Base-by-base conservation (phyloP, 2,888 invertebrate species). In the Xanthorhoe designata region DNA sequence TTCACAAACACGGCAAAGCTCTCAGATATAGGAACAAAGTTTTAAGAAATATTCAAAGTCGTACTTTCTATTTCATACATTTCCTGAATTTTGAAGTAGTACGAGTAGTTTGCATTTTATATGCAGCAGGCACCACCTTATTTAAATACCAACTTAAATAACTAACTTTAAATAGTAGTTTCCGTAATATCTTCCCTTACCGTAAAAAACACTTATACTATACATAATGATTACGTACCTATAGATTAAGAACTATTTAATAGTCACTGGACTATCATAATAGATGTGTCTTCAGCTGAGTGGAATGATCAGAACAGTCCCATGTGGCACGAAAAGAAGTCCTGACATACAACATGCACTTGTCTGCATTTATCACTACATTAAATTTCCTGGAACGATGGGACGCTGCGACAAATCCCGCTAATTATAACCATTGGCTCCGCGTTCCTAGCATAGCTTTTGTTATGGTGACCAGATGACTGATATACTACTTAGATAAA, bases 361-460 rank as follows among this genome's bases (percentile, higher is more conserved):
- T 61, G 63, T 53, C 52, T 6, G n/a, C n/a, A 52, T 49, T 55
- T 64, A 61, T 59, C 65, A 59, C 49, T 56, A 47, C 52, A 42
- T 57, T 53, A 50, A 56, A 54, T 77, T 85, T 84, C 81, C 80
- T 78, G 83, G 82, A 85, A 85, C 78, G 67, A 75, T 61, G 45
- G 74, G 29, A 47, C 49, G 19, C 29, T n/a, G 75, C 77, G 75
- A 77, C 81, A 84, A 86, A 85, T 82, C 83, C 81, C 71, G 80
- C 89, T 90, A 90, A 89, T 86, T 83, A 86, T 90, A 90, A 78
- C 66, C 76, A 69, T 74, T 77, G 80, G 79, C 77, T 78, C 81
- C 85, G 84, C 87, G 80, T 87, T 86, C 87, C 84, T 53, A 72
- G 76, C 86, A 84, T 85, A 81, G 76, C 79, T n/a, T n/a, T n/a